Base-by-base conservation (phyloP, 2,888 invertebrate species). In the Uloborus plumipes region DNA sequence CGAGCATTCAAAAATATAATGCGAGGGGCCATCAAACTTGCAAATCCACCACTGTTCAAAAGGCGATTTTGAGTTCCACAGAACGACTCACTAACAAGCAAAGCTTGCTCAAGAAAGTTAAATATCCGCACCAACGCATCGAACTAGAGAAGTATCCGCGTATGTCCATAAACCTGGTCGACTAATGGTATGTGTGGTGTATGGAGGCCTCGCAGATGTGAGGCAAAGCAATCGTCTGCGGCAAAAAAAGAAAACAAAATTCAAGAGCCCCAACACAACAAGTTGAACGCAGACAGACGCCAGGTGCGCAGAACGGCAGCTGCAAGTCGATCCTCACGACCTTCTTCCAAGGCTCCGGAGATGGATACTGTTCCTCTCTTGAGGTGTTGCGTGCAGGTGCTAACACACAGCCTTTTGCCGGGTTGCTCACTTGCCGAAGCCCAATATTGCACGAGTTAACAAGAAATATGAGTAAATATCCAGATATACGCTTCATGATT, bases 221-320 rank as follows among this genome's bases (percentile, higher is more conserved):
- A 72, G 55, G 9, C 55, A 55, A 72, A 64, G 9, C 55, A 55
- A 77, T 53, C 13, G 16, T 47, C 50, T 71, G 50, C 26, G 15
- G 55, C 31, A 66, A 58, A 51, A 26, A 22, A 31, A 53, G 31
- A 18, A 14, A 61, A 11, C 16, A 61, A 22, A 78, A 72, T 22
- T 51, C 0, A 66, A 55, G 22, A 49, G 62, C 61, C 73, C 73
- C 55, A 72, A 73, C 65, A 73, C 80, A 81, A 81, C 80, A 81
- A 81, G 80, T 81, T 81, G 74, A 74, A 26, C 64, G 26, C 53
- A 74, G 80, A 81, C 80, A 74, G 80, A 81, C 80, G 74, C 80
- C 80, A 81, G 80, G 80, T 81, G 80, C 74, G 39, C 49, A 16
- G 18, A 16, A 1, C 47, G 49, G n/a, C 22, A n/a, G 16, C 67